Base-by-base conservation (phyloP, 2,888 invertebrate genomes). In the Tetragonisca angustula region DNA sequence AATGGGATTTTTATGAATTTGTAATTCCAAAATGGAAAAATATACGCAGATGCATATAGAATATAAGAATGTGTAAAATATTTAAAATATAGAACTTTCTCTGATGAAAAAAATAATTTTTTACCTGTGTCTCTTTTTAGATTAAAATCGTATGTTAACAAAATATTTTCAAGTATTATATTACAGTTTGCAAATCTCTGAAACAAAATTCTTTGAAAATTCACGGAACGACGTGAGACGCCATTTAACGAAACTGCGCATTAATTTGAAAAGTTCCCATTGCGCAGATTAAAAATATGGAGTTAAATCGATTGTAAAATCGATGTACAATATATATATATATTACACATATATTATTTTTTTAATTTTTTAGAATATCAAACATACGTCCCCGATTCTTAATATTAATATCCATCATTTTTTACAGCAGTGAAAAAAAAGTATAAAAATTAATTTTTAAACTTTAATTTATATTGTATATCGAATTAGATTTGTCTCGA, bases 201-300 rank as follows among this genome's bases (percentile, higher is more conserved):
- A 9, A 43, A 43, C 43, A 24, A 17, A n/a, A 50, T 67, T 67
- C n/a, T 36, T 49, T 2, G 5, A 36, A 74, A 61, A 74, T 19
- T 59, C 6, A 9, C 11, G 4, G 15, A 6, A n/a, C 43, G 0
- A 27, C 19, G 1, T 13, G 2, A 32, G 19, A 19, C 4, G 17
- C 4, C 27, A 27, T 61, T 17, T 4, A 24, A 17, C 21, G n/a
- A 72, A 64, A 50, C 21, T 73, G 80, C 73, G 81, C 73, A 73
- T 1, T 15, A 62, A 27, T 68, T 72, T 61, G 4, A 72, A 73
- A 73, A n/a, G 2, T 9, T 27, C 24, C 3, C 72, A 24, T 21
- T 50, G 27, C 81, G 68, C 72, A 80, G 11, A 50, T 73, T 21
- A 21, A 5, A 5, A 79, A 52, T 71, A 62, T 79, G 62, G 79